Percentiles rank a stretch among this genome's conserved stretches.
These are phyloP conservation scores for Echinops telfairi DNA, from an alignment of 2,113 vertebrate species.

Conservation along the genomic window DNA sequence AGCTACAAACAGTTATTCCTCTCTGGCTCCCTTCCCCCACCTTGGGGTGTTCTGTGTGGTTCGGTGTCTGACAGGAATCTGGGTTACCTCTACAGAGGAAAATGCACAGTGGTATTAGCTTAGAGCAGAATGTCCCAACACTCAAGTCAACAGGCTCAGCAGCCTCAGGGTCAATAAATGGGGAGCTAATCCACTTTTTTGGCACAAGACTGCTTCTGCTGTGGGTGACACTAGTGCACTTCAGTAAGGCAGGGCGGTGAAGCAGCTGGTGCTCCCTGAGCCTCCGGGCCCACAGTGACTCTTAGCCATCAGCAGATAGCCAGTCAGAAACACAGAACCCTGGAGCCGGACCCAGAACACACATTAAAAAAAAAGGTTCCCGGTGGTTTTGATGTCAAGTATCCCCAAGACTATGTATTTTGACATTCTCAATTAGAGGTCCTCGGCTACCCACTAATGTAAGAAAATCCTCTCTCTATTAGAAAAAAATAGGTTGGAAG, in stretches of 20 bases:
- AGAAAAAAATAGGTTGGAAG: constrained; percentile 14
- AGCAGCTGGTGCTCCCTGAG: not conserved
- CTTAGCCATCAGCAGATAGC: not conserved
- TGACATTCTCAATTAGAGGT: not conserved
- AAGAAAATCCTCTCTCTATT: constrained; percentile 43
- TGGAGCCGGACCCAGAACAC: not conserved
- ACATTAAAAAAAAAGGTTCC: not conserved
- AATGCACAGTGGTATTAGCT: not conserved
- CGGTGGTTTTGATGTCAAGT: not conserved
- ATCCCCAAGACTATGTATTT: not conserved
- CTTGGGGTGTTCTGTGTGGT: not conserved
- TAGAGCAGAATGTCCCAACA: not conserved
- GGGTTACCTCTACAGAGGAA: not conserved
- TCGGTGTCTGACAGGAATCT: not conserved
- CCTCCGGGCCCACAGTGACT: not conserved
- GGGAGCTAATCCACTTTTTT: not conserved
- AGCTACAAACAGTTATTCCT: not conserved
- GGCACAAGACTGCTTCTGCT: not conserved
- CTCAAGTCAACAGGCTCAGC: not conserved
- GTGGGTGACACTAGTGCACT: not conserved
- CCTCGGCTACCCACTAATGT: not conserved
- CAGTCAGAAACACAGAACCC: not conserved
- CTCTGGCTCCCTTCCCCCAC: too few species aligned
- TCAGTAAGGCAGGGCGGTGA: too few species aligned
- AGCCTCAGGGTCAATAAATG: not conserved